These are phyloP conservation scores for Lagorchestes hirsutus DNA, from an alignment of 2,797 vertebrate genomes.

Conservation along the genomic window DNA sequence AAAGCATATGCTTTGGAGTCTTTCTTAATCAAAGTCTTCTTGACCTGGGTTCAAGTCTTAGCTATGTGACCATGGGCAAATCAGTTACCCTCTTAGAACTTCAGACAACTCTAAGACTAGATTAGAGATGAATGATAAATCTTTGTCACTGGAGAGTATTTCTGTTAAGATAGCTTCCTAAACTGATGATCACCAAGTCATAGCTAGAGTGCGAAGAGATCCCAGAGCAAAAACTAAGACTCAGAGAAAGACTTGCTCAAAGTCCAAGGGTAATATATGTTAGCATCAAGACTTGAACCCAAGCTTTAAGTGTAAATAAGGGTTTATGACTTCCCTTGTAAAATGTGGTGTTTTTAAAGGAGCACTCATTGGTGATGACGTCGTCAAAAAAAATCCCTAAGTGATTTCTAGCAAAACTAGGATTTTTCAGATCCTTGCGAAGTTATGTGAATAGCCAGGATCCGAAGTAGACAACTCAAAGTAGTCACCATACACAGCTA, in stretches of 20 bases:
- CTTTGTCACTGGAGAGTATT: neutral
- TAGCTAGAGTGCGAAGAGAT: neutral
- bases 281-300: neutral
- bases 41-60: neutral
- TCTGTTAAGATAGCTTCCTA: neutral
- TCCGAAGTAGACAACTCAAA: slow-evolving; percentile 53
- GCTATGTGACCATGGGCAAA: no score
- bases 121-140: neutral
- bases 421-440: neutral
- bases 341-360: neutral
- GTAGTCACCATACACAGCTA: slow-evolving; percentile 57
- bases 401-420: neutral
- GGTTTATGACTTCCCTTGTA: neutral
- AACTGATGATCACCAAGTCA: neutral
- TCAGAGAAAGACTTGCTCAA: neutral
- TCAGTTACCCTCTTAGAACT: neutral
- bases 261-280: neutral
- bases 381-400: neutral
- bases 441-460: slow-evolving; percentile 56
- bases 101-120: neutral
- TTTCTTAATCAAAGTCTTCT: neutral
- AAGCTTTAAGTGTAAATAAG: neutral
- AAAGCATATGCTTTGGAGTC: neutral
- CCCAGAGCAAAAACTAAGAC: neutral
- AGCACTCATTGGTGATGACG: neutral